phyloP scores from a whole-genome alignment of 2,888 invertebrate genomes.

The Masnerella sp. region DNA sequence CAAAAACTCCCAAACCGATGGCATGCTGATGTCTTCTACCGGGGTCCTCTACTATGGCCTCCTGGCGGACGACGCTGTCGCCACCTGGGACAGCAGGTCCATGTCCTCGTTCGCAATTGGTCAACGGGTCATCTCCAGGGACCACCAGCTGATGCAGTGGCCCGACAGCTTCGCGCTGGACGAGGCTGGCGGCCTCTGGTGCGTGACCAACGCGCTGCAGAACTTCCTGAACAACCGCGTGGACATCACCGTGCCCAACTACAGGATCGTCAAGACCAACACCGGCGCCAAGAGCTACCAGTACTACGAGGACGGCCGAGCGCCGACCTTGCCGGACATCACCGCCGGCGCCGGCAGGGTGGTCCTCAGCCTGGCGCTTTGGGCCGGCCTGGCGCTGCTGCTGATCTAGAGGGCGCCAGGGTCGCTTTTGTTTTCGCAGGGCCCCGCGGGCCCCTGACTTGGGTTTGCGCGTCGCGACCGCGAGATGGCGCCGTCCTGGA shows the following conservation, averaged over 20 bases:
- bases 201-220: constrained; percentile 83
- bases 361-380: constrained; percentile 11
- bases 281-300: constrained; percentile 83
- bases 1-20: constrained; percentile 85
- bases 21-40: constrained; percentile 86
- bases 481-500: neutral
- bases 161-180: constrained; percentile 85
- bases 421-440: neutral
- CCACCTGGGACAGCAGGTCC: constrained; percentile 82
- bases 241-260: constrained; percentile 82
- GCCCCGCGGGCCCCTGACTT: too few species aligned
- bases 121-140: constrained; percentile 83
- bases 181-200: constrained; percentile 82
- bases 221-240: constrained; percentile 83
- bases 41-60: constrained; percentile 85
- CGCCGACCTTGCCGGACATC: constrained; percentile 65
- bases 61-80: constrained; percentile 83
- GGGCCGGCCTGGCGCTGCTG: constrained; percentile 24
- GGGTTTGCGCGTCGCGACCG: constrained; percentile 8
- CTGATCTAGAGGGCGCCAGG: constrained; percentile 15
- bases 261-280: constrained; percentile 81
- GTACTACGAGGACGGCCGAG: constrained; percentile 73
- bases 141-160: constrained; percentile 85
- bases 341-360: constrained; percentile 35
- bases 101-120: constrained; percentile 80